These are phyloP conservation scores for pig (Sus scrofa) DNA, from an alignment of 2,113 vertebrate species.

Conservation along the genomic window DNA sequence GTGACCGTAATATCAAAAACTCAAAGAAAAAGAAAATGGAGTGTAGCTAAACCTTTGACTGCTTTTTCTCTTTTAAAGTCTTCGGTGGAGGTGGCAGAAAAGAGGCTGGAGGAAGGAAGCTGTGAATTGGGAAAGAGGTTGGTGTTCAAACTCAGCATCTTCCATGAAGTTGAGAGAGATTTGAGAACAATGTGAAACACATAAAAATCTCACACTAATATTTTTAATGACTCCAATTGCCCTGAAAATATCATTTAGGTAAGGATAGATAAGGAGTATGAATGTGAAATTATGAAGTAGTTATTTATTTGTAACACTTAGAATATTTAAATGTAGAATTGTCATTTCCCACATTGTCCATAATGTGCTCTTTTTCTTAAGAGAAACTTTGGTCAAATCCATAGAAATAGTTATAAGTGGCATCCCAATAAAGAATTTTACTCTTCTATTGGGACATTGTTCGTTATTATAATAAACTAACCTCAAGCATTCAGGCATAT, in stretches of 20 bases:
- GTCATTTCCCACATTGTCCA: not conserved
- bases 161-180: not conserved
- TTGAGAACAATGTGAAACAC: not conserved
- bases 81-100: not conserved
- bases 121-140: not conserved
- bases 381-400: not conserved
- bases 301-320: slow-evolving; percentile 9
- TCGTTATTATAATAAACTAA: not conserved
- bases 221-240: not conserved
- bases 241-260: not conserved
- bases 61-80: not conserved
- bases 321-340: not conserved
- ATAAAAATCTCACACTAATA: not conserved
- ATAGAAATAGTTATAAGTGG: not conserved
- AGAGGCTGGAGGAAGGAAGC: not conserved
- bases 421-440: not conserved
- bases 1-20: not conserved
- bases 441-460: not conserved
- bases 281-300: not conserved
- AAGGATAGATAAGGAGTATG: not conserved
- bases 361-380: not conserved
- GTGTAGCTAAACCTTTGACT: not conserved
- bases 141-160: not conserved
- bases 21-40: slow-evolving; percentile 33
- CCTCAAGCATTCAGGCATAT: not conserved